Evolutionary conservation across 2,113 vertebrate species (phyloP), one percentile per base, ranked within the genome.

Genomic region (Amphiprion ocellaris): DNA sequence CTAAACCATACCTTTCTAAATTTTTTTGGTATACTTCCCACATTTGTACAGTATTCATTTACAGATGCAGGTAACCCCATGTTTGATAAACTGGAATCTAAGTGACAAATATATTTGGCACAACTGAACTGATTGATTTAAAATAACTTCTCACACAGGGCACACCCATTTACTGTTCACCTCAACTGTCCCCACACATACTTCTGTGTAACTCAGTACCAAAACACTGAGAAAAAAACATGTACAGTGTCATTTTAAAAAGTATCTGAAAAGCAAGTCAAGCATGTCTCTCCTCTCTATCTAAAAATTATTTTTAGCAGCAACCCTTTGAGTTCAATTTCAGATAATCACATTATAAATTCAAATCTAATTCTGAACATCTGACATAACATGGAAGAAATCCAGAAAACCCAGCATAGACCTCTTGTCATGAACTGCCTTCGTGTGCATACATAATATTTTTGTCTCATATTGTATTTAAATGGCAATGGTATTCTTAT

Each of bases 281-380:
- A 60, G 26, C 55, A 62, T 62, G 33, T 41, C 28, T 52, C 52
- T 49, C 30, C 5, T 12, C 10, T 47, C 17, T 55, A 26, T 39
- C 21, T 26, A n/a, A 5, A 21, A 41, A 46, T 72, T 67, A 21
- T 28, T 58, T 37, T 52, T 10, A 16, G 63, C 67, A 67, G 17
- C 50, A 67, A 55, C 17, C 19, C 30, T 69, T 50, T 52, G 76
- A 83, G 67, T 87, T 87, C 54, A 83, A 79, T 82, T 82, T 79
- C 10, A 65, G 39, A 64, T 74, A 80, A 91, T 80, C 30, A 37
- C 5, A 82, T 82, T 68, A 73, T 49, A 68, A 80, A 59, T 56
- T 53, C 15, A 15, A 68, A 71, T 68, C 59, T 72, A 76, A 86
- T 74, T 70, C 44, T 68, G 24, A 85, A 67, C 82, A 85, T 84